Evolutionary conservation across 2,888 invertebrate genomes (phyloP), one percentile per base, ranked within the genome.

Genomic region (Alcis repandata): DNA sequence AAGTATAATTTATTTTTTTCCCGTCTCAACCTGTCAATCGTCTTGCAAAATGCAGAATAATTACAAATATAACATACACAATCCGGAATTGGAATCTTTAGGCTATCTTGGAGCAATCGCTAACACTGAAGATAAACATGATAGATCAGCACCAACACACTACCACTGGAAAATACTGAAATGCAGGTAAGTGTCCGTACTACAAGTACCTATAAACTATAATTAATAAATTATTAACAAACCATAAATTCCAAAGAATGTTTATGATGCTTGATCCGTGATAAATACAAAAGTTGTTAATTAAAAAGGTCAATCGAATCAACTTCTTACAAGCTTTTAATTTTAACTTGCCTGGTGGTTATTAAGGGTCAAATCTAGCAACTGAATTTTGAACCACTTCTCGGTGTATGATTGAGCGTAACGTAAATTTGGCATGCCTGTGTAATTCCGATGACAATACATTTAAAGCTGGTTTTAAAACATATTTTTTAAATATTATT

Each of bases 161-260:
- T 89, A 83, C 67, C 92, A 93, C 70, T 93, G 93, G 93, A 92
- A 92, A 87, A 86, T 91, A 73, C 78, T 93, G 8, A 92, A 92
- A 77, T 92, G 92, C 87, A 87, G 92, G 92, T 89, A 69, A 33
- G 65, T 59, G 17, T 27, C n/a, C n/a, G n/a, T n/a, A n/a, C n/a
- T n/a, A n/a, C n/a, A n/a, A n/a, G n/a, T n/a, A n/a, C n/a, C n/a
- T n/a, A n/a, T n/a, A n/a, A n/a, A n/a, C n/a, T n/a, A n/a, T n/a
- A n/a, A n/a, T n/a, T n/a, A n/a, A 38, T 13, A 11, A 7, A 15
- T 41, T 17, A 15, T n/a, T 2, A 40, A n/a, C 3, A 7, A 7
- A 15, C 6, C 41, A 17, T 15, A 40, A 6, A 10, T 17, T n/a
- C n/a, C n/a, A 27, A 22, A n/a, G 9, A 17, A 43, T 43, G 1